Percentiles rank a stretch among this genome's conserved stretches.
phyloP scores from a whole-genome alignment of 1,140 invertebrate genomes.

The Eriocheir sinensis region DNA sequence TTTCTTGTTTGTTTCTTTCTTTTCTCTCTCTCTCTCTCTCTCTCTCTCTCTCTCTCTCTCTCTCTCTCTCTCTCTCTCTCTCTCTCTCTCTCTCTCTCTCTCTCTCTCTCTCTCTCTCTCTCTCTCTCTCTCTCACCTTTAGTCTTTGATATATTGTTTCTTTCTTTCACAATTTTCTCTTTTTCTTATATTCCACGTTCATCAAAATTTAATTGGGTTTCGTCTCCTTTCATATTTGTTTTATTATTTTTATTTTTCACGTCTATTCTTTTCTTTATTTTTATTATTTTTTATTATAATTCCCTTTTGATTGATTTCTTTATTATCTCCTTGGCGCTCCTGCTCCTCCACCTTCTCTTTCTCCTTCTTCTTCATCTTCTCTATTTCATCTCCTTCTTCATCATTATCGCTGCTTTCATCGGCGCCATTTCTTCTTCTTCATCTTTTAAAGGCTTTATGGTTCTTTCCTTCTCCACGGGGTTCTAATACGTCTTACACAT shows the following conservation, averaged over 20 bases:
- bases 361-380: not conserved
- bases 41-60: not conserved
- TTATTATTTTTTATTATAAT: not conserved
- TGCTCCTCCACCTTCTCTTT: not conserved
- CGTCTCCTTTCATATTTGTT: too few species aligned
- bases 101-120: not conserved
- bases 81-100: not conserved
- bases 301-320: not conserved
- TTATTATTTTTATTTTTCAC: too few species aligned
- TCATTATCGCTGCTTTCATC: not conserved
- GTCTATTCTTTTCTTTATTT: not conserved
- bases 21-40: not conserved
- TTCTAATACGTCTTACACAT: not conserved
- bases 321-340: not conserved
- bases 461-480: not conserved
- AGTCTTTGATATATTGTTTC: not conserved
- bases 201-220: too few species aligned
- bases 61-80: not conserved
- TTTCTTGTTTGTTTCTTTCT: not conserved
- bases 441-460: not conserved
- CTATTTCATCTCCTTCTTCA: not conserved
- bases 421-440: not conserved
- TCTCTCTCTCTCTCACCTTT: not conserved
- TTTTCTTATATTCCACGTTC: too few species aligned
- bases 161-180: not conserved